Percentiles rank a stretch among this genome's conserved stretches.
Evolutionary conservation across 2,797 vertebrate genomes (phyloP).

Genomic region (Hephaestus fuliginosus): DNA sequence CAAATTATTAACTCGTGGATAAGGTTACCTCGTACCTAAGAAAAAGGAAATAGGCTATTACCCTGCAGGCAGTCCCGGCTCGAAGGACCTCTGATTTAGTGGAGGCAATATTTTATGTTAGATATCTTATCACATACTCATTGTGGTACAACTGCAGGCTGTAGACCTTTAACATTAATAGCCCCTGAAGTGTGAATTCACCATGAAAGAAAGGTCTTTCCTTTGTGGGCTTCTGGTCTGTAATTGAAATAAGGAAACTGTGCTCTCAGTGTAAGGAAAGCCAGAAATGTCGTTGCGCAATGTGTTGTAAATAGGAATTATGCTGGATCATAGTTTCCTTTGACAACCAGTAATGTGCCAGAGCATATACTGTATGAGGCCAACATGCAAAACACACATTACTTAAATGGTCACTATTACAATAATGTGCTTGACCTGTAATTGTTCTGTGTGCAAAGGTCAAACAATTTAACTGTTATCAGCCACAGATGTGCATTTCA

Average conservation of each 20-base stretch:
- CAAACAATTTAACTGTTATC: constrained; percentile 9
- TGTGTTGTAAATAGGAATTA: background rate
- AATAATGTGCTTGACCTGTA: constrained; percentile 35
- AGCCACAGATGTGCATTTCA: background rate
- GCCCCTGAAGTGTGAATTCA: constrained; percentile 39
- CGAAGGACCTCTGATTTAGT: constrained; percentile 52
- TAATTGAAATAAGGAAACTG: constrained; percentile 24
- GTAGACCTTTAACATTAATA: constrained; percentile 51
- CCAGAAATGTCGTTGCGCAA: background rate
- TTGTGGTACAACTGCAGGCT: constrained; percentile 36
- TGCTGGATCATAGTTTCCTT: background rate
- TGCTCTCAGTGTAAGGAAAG: background rate
- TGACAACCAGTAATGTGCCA: background rate
- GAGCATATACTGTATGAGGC: background rate
- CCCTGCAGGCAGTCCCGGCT: constrained; percentile 35
- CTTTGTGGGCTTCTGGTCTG: background rate
- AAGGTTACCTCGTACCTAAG: constrained; percentile 27
- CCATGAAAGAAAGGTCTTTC: constrained; percentile 7
- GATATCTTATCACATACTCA: constrained; percentile 47
- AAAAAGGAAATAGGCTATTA: constrained; percentile 49
- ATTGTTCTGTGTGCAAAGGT: constrained; percentile 13
- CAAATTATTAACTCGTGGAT: constrained; percentile 36
- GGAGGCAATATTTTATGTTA: constrained; percentile 45
- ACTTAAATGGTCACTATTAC: constrained; percentile 6
- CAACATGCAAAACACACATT: constrained; percentile 2